Evolutionary conservation across 2,888 invertebrate genomes (phyloP).

Genomic region (Callyntrura guangdongensis): DNA sequence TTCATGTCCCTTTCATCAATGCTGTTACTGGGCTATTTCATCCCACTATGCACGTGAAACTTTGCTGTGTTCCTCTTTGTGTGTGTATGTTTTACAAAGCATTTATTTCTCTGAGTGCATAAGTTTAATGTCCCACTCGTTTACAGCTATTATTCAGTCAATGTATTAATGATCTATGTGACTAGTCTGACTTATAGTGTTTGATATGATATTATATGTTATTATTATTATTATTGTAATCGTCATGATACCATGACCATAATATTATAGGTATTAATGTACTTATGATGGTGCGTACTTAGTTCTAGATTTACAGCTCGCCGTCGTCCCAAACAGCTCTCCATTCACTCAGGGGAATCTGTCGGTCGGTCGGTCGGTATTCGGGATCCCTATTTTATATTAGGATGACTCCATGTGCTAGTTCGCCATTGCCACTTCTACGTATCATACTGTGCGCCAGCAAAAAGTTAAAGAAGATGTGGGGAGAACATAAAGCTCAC

Average conservation of each 20-base stretch:
- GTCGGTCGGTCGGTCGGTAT: constrained; percentile 25
- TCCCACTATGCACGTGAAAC: background rate
- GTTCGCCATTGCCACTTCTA: background rate
- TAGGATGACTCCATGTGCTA: background rate
- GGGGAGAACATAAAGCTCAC: background rate
- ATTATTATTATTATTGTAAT: background rate
- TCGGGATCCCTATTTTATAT: constrained; percentile 2
- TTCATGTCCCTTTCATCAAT: background rate
- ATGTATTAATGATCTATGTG: constrained; percentile 75
- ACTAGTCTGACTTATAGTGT: constrained; percentile 59
- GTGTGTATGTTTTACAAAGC: background rate
- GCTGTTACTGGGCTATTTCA: background rate
- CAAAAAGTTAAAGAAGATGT: background rate
- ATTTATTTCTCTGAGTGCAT: constrained; percentile 29
- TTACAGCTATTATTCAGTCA: constrained; percentile 77
- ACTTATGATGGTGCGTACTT: background rate
- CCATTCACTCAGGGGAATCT: background rate
- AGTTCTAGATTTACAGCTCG: background rate
- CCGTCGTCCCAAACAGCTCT: background rate
- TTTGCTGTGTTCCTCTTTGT: background rate
- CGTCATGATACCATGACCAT: background rate
- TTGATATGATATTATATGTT: constrained; percentile 7
- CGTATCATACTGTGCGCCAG: background rate
- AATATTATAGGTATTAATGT: background rate
- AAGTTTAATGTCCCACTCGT: constrained; percentile 63